phyloP scores from a whole-genome alignment of 2,797 vertebrate species.

The Cyprinella venusta region DNA sequence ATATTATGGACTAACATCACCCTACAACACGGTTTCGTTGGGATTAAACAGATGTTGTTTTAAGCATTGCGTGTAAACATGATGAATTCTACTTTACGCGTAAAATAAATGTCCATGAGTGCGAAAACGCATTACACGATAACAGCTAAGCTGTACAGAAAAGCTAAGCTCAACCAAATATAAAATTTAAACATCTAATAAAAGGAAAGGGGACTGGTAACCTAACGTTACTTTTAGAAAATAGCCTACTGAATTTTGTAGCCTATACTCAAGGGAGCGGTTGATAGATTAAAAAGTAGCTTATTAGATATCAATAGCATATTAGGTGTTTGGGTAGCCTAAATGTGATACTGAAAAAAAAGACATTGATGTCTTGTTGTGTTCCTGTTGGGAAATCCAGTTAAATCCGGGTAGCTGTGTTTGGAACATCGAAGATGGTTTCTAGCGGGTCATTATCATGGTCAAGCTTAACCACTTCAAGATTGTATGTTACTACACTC shows the following conservation, averaged over 20 bases:
- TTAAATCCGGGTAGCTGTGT: not conserved
- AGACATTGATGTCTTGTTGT: not conserved
- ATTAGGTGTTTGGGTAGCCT: not conserved
- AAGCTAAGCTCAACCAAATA: not conserved
- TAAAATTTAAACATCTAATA: not conserved
- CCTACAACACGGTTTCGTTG: constrained; percentile 5
- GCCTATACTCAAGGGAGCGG: not conserved
- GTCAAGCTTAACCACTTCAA: not conserved
- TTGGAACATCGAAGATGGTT: not conserved
- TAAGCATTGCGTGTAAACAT: not conserved
- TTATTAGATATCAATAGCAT: not conserved
- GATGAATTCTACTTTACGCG: not conserved
- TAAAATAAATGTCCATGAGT: not conserved
- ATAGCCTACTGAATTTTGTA: not conserved
- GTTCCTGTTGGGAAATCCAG: constrained; percentile 2
- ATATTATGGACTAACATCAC: constrained; percentile 17
- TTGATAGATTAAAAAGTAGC: not conserved
- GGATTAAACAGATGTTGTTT: not conserved
- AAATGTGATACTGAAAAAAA: not conserved
- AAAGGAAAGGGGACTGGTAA: not conserved
- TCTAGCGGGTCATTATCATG: constrained; percentile 13
- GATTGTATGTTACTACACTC: not conserved
- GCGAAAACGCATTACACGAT: not conserved
- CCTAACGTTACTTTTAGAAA: not conserved
- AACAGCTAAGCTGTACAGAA: not conserved